Conservation (phyloP, 2,888 invertebrate genomes). For the Mythimna loreyi region DNA sequence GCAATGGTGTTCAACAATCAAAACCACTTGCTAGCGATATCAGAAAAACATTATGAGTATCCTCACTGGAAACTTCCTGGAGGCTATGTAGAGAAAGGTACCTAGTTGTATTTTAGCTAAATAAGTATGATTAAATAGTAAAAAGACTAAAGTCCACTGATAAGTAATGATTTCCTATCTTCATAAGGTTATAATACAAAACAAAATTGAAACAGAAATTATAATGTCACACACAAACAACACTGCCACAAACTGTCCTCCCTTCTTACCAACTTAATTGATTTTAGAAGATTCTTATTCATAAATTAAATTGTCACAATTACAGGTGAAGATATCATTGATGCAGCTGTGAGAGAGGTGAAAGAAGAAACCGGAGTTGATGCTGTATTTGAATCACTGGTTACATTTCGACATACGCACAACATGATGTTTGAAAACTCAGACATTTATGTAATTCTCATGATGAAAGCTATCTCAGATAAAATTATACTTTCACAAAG, state of each 20-base stretch:
- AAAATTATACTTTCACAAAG: slow-evolving; percentile 93
- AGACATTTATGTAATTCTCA: slow-evolving; percentile 95
- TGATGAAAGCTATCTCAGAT: slow-evolving; percentile 92
- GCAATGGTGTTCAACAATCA: slow-evolving; percentile 95
- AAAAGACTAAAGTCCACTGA: neutral
- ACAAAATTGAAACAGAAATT: too few species aligned
- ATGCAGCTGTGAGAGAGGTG: slow-evolving; percentile 96
- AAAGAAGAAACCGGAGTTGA: slow-evolving; percentile 97
- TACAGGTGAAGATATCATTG: slow-evolving; percentile 95
- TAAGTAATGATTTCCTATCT: slow-evolving; percentile 6
- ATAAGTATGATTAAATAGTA: neutral
- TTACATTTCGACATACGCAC: slow-evolving; percentile 95
- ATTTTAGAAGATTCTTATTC: too few species aligned
- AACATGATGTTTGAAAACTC: slow-evolving; percentile 95
- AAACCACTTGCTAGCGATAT: slow-evolving; percentile 94
- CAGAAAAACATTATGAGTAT: slow-evolving; percentile 93
- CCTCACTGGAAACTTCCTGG: slow-evolving; percentile 98
- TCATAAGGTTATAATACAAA: neutral
- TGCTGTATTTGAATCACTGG: slow-evolving; percentile 93
- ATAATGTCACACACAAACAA: too few species aligned
- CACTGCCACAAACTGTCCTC: neutral
- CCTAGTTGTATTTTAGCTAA: neutral
- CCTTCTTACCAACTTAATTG: too few species aligned
- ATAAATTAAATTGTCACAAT: neutral
- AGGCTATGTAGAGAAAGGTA: slow-evolving; percentile 96